Evolutionary conservation across 2,113 vertebrate genomes (phyloP).

Genomic region (Antechinus stuartii): DNA sequence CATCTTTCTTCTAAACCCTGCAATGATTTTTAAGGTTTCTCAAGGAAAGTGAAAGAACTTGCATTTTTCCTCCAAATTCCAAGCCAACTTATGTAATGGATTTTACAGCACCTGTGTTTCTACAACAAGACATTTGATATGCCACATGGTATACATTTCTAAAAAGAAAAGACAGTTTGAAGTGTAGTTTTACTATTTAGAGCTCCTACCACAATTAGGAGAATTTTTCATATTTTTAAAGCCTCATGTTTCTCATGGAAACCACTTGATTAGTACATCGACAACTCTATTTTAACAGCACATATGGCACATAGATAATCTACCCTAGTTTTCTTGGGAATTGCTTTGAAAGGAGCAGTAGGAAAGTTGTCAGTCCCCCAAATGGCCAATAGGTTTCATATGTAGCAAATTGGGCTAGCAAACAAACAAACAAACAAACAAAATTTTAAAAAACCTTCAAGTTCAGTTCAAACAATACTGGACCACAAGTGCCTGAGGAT

Average conservation of each 20-base stretch:
- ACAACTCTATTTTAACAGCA: constrained; percentile 78
- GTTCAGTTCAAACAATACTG: constrained; percentile 44
- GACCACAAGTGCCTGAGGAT: constrained; percentile 24
- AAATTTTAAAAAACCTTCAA: background rate
- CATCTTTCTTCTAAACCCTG: background rate
- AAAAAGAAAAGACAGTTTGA: constrained; percentile 69
- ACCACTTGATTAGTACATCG: constrained; percentile 74
- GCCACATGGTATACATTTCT: constrained; percentile 69
- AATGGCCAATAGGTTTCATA: constrained; percentile 75
- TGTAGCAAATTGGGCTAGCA: constrained; percentile 58
- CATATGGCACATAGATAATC: constrained; percentile 78
- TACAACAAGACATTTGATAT: constrained; percentile 75
- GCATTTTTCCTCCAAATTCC: constrained; percentile 57
- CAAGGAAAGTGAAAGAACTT: constrained; percentile 43
- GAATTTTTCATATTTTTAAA: constrained; percentile 64
- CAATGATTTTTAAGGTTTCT: constrained; percentile 50
- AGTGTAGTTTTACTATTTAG: constrained; percentile 74
- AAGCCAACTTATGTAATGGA: constrained; percentile 68
- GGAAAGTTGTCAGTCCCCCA: constrained; percentile 75
- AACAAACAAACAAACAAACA: constrained; percentile 42
- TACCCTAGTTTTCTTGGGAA: constrained; percentile 72
- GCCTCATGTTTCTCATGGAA: constrained; percentile 73
- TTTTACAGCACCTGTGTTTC: constrained; percentile 66
- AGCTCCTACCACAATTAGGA: constrained; percentile 73
- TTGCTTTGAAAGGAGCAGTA: constrained; percentile 75